A percentile compares a stretch with the other conserved stretches of the same genome.
Evolutionary conservation across 2,113 vertebrate species (phyloP).

Genomic region (Sitta europaea): DNA sequence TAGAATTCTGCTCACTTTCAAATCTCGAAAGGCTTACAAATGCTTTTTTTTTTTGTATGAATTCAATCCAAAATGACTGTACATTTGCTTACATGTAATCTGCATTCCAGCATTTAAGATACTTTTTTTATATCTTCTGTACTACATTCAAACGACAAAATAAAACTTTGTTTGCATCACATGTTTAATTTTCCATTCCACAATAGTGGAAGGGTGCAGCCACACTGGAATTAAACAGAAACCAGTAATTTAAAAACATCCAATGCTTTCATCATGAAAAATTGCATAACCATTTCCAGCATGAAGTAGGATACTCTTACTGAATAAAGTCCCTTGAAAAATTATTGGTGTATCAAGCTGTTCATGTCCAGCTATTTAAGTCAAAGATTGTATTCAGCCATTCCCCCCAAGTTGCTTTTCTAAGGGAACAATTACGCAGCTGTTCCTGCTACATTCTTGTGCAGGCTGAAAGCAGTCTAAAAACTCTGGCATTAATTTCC

Average conservation of each 20-base stretch:
- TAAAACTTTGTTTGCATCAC: not conserved
- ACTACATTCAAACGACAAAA: not conserved
- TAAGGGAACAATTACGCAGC: conserved; percentile 28
- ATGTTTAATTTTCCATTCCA: conserved; percentile 8
- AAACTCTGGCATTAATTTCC: conserved; percentile 27
- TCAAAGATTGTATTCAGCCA: not conserved
- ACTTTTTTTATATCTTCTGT: not conserved
- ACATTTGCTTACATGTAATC: not conserved
- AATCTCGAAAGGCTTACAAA: not conserved
- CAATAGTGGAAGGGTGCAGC: not conserved
- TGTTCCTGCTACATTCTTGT: conserved; percentile 49
- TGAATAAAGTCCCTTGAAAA: conserved; percentile 1
- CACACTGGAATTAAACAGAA: not conserved
- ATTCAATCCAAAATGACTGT: not conserved
- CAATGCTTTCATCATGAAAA: not conserved
- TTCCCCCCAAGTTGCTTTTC: not conserved
- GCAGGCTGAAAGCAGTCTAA: not conserved
- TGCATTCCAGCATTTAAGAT: not conserved
- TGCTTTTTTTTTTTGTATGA: not conserved
- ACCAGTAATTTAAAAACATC: not conserved
- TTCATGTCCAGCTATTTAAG: not conserved
- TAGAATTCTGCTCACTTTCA: not conserved
- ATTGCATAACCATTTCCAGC: not conserved
- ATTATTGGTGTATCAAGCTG: not conserved
- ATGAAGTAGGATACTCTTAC: not conserved